These are phyloP conservation scores for Pteronura brasiliensis DNA, from an alignment of 2,113 vertebrate genomes.

Conservation along the genomic window DNA sequence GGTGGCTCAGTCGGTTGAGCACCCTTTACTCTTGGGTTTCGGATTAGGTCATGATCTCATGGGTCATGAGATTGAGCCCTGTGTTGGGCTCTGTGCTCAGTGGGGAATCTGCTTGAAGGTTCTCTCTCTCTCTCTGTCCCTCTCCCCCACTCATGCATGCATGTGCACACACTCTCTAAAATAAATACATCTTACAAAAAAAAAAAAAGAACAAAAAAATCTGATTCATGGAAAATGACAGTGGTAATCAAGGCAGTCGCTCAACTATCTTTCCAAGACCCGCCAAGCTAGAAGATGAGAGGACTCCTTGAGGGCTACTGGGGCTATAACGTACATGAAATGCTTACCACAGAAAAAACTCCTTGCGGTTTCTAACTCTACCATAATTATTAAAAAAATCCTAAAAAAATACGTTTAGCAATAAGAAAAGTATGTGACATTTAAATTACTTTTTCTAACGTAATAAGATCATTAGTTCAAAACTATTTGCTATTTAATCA, in stretches of 20 bases:
- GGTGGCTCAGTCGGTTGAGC: not conserved
- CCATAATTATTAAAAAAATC: not conserved
- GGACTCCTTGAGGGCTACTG: not conserved
- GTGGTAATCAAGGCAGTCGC: not conserved
- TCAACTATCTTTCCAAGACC: not conserved
- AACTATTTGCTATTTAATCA: conserved; percentile 7
- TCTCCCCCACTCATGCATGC: not conserved
- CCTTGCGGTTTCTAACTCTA: not conserved
- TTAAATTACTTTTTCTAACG: conserved; percentile 1
- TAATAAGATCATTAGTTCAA: not conserved
- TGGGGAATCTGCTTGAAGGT: not conserved
- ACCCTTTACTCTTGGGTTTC: not conserved
- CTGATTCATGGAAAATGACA: not conserved
- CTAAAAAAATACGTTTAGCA: not conserved
- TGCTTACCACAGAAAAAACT: not conserved
- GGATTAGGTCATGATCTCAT: not conserved
- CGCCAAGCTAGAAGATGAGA: not conserved
- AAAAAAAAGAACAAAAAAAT: not conserved
- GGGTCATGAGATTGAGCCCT: not conserved
- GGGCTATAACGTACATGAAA: not conserved
- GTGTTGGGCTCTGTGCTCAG: not conserved
- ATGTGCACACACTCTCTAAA: not conserved
- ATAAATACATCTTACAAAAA: not conserved
- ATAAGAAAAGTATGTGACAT: not conserved
- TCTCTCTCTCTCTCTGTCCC: not conserved